Evolutionary conservation across 2,113 vertebrate species (phyloP), one percentile per base, ranked within the genome.

Genomic region (Platichthys flesus): DNA sequence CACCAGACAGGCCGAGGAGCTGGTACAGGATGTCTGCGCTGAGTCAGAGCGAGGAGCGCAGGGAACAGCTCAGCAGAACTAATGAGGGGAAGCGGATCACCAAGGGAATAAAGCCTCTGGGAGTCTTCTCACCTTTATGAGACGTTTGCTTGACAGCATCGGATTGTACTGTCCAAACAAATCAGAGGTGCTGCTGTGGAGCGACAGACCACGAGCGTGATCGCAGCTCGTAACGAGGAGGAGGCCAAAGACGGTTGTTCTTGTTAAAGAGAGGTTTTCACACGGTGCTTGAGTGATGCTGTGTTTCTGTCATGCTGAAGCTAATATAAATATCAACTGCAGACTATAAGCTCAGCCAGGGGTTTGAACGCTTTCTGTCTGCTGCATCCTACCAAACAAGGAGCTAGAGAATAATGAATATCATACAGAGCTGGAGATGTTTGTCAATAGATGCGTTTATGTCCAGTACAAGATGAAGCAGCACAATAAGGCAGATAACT

Each of bases 61-160:
- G 61, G 57, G 74, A 65, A 72, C 55, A 3, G 60, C 76, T 9
- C 57, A 68, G 23, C 71, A 74, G 23, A 75, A 75, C 63, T 90
- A 71, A 77, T 9, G 42, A 14, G 63, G 47, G 31, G 16, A 26
- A 47, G 55, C 15, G 45, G 52, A 14, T 37, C 40, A 42, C 40
- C 40, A 42, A n/a, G 64, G 21, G 58, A 74, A 52, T 70, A 52
- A 9, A 59, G 6, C 21, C 23, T 28, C 42, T 49, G 54, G 23
- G 47, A 63, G 70, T 45, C 65, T n/a, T 54, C 21, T 45, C 24
- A 58, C 12, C 51, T 82, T 57, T 14, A 42, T 51, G 10, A 35
- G 45, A 49, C 7, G 12, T 9, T 31, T 28, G 31, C 64, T 35
- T 58, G 56, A 78, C 47, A 51, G 68, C 58, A 42, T 58, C 58